Evolutionary conservation across 2,797 vertebrate genomes (phyloP).

Genomic region (Petrocephalus schoutedeni): DNA sequence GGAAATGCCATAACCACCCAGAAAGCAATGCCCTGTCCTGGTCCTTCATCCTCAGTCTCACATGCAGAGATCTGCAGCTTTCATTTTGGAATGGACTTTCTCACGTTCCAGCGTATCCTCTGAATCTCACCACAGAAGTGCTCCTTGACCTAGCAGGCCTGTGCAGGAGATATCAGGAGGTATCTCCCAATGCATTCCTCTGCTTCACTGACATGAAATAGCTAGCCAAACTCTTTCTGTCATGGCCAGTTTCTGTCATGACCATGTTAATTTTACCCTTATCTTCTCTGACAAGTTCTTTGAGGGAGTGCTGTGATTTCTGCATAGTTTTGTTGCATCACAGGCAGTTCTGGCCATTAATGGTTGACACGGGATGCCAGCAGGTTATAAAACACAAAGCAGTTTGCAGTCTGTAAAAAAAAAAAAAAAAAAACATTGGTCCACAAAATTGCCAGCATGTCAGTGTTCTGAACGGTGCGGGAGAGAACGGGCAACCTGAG

Average conservation of each 20-base stretch:
- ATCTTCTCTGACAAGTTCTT: not conserved
- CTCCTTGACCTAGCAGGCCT: not conserved
- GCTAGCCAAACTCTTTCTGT: not conserved
- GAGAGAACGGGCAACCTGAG: not conserved
- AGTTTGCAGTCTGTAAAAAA: not conserved
- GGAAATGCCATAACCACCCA: slow-evolving; percentile 16
- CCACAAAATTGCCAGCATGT: not conserved
- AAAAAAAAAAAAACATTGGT: not conserved
- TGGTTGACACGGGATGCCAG: not conserved
- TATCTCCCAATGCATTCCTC: not conserved
- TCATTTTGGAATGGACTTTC: not conserved
- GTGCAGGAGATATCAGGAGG: not conserved
- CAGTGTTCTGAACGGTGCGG: not conserved
- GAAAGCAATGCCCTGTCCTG: slow-evolving; percentile 8
- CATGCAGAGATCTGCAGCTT: not conserved
- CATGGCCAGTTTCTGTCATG: not conserved
- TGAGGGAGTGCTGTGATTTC: not conserved
- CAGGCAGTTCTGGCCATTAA: not conserved
- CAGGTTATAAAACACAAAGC: not conserved
- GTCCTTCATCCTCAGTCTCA: not conserved
- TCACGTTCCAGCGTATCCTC: not conserved
- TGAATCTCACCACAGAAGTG: not conserved
- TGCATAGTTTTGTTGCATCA: not conserved
- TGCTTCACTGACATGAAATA: not conserved
- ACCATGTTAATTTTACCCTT: not conserved